Base-by-base conservation (phyloP, 2,888 invertebrate genomes). In the Drosophila recens region DNA sequence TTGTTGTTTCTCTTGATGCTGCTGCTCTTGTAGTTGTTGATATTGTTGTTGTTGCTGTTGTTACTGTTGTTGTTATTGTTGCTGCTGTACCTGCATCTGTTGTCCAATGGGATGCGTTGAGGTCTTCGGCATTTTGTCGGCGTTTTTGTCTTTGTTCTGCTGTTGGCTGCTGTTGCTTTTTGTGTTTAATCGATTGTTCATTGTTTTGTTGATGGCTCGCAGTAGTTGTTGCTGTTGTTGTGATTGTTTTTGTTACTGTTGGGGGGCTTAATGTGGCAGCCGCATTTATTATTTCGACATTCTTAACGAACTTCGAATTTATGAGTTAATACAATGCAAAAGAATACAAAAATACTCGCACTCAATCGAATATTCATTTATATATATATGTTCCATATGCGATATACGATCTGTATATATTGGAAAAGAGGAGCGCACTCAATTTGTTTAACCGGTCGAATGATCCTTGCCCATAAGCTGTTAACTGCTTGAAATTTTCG, bases 241-340 rank as follows among this genome's bases (percentile, higher is more conserved):
- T 23, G 54, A 43, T 15, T 61, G 42, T 48, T 53, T 53, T 49
- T 58, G 57, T 40, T 70, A 52, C 62, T 67, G 61, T 67, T 68
- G 56, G 40, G 81, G 53, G 64, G 68, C 87, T 85, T 89, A 89
- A 90, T 83, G 79, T 84, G 86, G 82, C 80, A 87, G 81, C 79
- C 82, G 87, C 87, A 88, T 90, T 91, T 85, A 89, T 90, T 88
- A 83, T 89, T 90, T 90, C 90, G 88, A 89, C 90, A 90, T 89
- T 90, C 90, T 90, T 86, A 90, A 91, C 83, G 87, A 86, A 89
- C 80, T 74, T 82, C 52, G 83, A 90, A 91, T 90, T 90, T 90
- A 91, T 91, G 91, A 85, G 89, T 84, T 84, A 87, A 87, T 84
- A 84, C 89, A 89, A 87, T 66, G 69, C 76, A 66, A 69, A 78